phyloP scores from a whole-genome alignment of 2,888 invertebrate genomes.

The Philereme transversata region DNA sequence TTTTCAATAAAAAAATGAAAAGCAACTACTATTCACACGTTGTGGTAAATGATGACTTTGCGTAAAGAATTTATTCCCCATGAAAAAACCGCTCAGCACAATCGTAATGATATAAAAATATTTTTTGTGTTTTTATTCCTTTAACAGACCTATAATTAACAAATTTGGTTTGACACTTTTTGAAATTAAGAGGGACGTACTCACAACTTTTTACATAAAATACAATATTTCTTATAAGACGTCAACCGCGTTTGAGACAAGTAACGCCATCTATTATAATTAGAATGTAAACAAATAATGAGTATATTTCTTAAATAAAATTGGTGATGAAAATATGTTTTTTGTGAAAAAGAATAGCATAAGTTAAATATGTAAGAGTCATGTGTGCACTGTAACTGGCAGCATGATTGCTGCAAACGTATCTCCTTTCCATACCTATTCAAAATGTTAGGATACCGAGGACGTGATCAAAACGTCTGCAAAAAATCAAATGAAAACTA shows the following conservation, averaged over 20 bases:
- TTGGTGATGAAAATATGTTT: neutral
- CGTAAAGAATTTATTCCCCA: too few species aligned
- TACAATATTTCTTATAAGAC: slow-evolving; percentile 4
- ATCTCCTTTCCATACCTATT: slow-evolving; percentile 4
- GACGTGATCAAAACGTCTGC: slow-evolving; percentile 75
- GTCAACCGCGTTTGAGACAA: slow-evolving; percentile 42
- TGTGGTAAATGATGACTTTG: too few species aligned
- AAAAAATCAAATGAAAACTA: slow-evolving; percentile 73
- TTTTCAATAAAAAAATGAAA: too few species aligned
- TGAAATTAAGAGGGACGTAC: too few species aligned
- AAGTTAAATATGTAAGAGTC: neutral
- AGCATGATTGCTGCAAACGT: neutral
- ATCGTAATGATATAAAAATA: too few species aligned
- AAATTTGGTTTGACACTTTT: too few species aligned
- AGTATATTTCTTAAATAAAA: slow-evolving; percentile 11
- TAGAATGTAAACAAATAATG: slow-evolving; percentile 47
- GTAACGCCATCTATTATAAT: slow-evolving; percentile 75
- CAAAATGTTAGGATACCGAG: slow-evolving; percentile 42
- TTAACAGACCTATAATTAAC: too few species aligned
- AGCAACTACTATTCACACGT: too few species aligned
- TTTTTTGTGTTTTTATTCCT: too few species aligned
- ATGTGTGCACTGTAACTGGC: neutral
- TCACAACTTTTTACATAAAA: neutral
- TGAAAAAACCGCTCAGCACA: too few species aligned
- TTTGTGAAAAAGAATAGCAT: neutral